Base-by-base conservation (phyloP, 1,140 invertebrate species). In the Diploscapter pachys region DNA sequence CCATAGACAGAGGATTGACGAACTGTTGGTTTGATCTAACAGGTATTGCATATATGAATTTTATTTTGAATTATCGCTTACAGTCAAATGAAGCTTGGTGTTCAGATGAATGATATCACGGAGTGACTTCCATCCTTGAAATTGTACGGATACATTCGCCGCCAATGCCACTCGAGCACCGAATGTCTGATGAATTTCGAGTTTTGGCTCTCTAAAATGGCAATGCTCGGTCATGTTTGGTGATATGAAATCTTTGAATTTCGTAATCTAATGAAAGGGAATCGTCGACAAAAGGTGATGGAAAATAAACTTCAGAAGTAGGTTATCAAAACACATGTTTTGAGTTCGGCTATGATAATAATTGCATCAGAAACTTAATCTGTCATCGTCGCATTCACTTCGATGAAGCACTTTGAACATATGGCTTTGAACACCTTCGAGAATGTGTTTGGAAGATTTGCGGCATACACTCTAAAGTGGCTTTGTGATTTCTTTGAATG, bases 1-100 rank as follows among this genome's bases (percentile, higher is more conserved):
- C 78, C 78, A 63, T 80, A 79, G 49, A 79, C 51, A 54, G 76
- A 52, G 9, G 63, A 68, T 48, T 78, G 77, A 9, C 77, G 64
- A 6, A 79, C 71, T n/a, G 73, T 76, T 48, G 78, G 78, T 63
- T 78, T 77, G 53, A 79, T 51, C 78, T 79, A 65, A 50, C 73
- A 78, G n/a, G 13, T 50, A 9, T 11, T 77, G n/a, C 4, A 78
- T 9, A 50, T 78, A 2, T 59, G 13, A 73, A 73, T 68, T 52
- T 4, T 11, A 70, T 3, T 5, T 55, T 2, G 74, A 49, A 48
- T 13, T 56, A 48, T 49, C 55, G n/a, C 67, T 62, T 74, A 79
- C 78, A 3, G 78, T 79, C 62, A 79, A 59, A 53, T 79, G 72
- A 50, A 79, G 53, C 11, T 76, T 73, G 4, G 78, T 72, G 54